Evolutionary conservation across 2,113 vertebrate genomes (phyloP), one percentile per base, ranked within the genome.

Genomic region (Eulemur macaco): DNA sequence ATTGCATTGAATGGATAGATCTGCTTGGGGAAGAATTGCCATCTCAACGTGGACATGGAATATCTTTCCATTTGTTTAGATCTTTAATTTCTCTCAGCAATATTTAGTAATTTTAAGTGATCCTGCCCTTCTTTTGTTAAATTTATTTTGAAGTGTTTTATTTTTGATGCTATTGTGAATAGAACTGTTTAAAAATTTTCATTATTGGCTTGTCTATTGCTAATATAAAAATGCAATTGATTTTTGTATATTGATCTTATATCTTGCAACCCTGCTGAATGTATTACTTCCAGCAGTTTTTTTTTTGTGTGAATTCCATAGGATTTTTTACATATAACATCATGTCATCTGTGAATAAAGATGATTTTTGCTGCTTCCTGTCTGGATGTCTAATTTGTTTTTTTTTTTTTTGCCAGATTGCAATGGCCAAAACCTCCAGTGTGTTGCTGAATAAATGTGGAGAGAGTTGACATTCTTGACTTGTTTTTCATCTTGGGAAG

Each of bases 51-150:
- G 42, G 88, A 71, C 29, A 60, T 64, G 56, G 39, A 73, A 54
- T 91, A 27, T 90, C 58, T 73, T 92, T 83, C 52, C 58, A 25
- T 66, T 94, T 80, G 11, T 87, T 94, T 87, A 56, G 50, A 34
- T 88, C 25, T 93, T 86, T 63, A 39, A 66, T 95, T 94, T 96
- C 29, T 71, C n/a, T 81, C 37, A 77, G 27, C n/a, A 60, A 3
- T 69, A 25, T 69, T 76, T 81, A 66, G 23, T 86, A 86, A 80
- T 96, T 86, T 86, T 86, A 29, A 82, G 1, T 82, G 42, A 34
- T 89, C 47, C 89, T 95, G 42, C 31, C n/a, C 37, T 93, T 56
- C 23, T 78, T 90, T 94, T 50, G 52, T 64, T 91, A 86, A 74
- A 37, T 83, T 91, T 89, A 50, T 77, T 93, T 90, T 39, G 27